A percentile compares a stretch with the other conserved stretches of the same genome.
Conservation (phyloP, 2,113 vertebrate species). For the Oxyruncus cristatus region DNA sequence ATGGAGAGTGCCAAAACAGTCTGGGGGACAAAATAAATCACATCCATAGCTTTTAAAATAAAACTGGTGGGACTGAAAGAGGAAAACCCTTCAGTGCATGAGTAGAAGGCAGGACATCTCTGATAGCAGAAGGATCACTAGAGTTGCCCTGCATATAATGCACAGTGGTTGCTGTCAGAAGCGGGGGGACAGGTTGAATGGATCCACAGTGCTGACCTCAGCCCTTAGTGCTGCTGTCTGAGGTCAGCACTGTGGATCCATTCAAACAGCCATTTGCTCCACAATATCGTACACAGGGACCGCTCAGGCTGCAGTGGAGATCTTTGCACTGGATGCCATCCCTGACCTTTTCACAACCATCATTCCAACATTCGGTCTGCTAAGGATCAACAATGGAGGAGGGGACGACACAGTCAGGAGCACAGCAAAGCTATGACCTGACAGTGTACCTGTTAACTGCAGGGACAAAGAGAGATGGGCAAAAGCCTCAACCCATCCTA, state of each 20-base stretch:
- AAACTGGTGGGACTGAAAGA: fast-evolving
- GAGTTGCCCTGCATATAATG: background rate
- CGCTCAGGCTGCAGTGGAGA: fast-evolving
- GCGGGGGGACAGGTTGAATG: background rate
- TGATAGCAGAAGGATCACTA: background rate
- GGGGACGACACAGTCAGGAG: background rate
- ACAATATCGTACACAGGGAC: fast-evolving
- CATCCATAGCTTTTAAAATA: background rate
- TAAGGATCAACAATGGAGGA: background rate
- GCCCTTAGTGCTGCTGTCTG: too few species aligned
- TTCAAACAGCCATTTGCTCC: too few species aligned
- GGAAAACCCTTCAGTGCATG: background rate
- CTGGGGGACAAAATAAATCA: background rate
- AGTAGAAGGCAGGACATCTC: background rate
- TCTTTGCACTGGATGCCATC: fast-evolving
- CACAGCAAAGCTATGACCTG: background rate
- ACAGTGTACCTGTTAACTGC: background rate
- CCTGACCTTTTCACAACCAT: background rate
- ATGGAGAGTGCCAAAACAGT: background rate
- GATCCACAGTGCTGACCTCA: background rate
- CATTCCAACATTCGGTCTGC: background rate
- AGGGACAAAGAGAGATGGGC: background rate
- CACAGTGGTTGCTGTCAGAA: background rate
- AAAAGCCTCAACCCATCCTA: background rate
- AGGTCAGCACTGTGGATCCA: too few species aligned